These are phyloP conservation scores for Euschistus heros DNA, from an alignment of 1,140 invertebrate species.

Conservation along the genomic window DNA sequence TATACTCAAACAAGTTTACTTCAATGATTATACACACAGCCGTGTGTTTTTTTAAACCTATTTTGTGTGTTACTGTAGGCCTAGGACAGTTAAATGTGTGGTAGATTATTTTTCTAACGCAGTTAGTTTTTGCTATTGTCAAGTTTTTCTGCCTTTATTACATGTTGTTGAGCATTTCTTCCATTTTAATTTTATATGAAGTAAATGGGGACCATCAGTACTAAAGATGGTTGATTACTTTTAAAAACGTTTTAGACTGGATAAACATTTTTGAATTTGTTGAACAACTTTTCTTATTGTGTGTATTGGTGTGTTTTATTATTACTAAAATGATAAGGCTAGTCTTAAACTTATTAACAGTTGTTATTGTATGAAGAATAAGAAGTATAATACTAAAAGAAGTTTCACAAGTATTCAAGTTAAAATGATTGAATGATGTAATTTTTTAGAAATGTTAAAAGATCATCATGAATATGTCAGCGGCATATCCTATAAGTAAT, in stretches of 20 bases:
- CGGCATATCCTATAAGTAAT: slow-evolving; percentile 26
- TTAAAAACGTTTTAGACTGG: not conserved
- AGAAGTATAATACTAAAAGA: slow-evolving; percentile 22
- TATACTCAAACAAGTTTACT: not conserved
- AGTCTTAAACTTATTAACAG: slow-evolving; percentile 20
- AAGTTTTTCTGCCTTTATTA: slow-evolving; percentile 14
- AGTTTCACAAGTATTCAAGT: slow-evolving; percentile 18
- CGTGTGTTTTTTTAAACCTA: slow-evolving; percentile 7
- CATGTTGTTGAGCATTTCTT: slow-evolving; percentile 21
- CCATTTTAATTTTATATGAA: slow-evolving; percentile 23
- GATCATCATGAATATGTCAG: slow-evolving; percentile 23
- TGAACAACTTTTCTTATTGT: not conserved
- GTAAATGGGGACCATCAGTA: slow-evolving; percentile 17
- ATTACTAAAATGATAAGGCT: slow-evolving; percentile 4
- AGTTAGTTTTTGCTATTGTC: slow-evolving; percentile 25
- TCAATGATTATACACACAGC: not conserved
- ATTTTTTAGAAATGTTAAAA: slow-evolving; percentile 26
- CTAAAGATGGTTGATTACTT: slow-evolving; percentile 17
- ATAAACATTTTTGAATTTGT: not conserved
- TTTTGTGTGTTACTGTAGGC: slow-evolving; percentile 24
- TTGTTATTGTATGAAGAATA: slow-evolving; percentile 19
- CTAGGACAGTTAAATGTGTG: slow-evolving; percentile 27
- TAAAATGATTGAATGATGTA: slow-evolving; percentile 23
- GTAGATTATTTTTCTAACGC: slow-evolving; percentile 29
- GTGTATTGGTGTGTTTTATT: slow-evolving; percentile 21